These are phyloP conservation scores for Brachionus manjavacas DNA, from an alignment of 1,140 invertebrate species.

Conservation along the genomic window DNA sequence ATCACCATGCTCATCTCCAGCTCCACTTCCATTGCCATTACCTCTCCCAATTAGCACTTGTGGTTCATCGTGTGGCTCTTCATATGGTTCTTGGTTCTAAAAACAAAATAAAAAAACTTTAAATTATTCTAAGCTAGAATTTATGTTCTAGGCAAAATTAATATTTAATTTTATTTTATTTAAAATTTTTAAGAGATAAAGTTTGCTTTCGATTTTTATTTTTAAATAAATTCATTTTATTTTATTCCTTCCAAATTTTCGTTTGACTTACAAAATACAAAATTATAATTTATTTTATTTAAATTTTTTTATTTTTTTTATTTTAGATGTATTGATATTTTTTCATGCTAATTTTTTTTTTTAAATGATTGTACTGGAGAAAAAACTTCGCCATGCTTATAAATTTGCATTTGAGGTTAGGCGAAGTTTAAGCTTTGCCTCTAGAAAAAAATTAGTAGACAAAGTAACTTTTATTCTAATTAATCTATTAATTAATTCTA, in stretches of 20 bases:
- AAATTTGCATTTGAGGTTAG: no score
- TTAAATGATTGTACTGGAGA: no score
- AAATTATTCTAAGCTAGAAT: not conserved
- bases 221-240: not conserved
- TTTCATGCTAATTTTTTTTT: no score
- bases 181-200: not conserved
- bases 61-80: not conserved
- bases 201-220: not conserved
- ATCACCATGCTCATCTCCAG: not conserved
- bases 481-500: no score
- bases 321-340: no score
- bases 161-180: not conserved
- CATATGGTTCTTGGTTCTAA: not conserved
- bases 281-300: no score
- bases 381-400: no score
- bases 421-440: no score
- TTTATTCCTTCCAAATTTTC: not conserved
- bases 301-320: no score
- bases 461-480: no score
- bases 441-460: no score
- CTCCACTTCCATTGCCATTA: not conserved
- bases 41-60: not conserved
- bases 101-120: not conserved
- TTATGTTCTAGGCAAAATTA: not conserved
- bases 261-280: no score